These are phyloP conservation scores for Peromyscus aztecus DNA, from an alignment of 2,797 vertebrate genomes.

Conservation along the genomic window DNA sequence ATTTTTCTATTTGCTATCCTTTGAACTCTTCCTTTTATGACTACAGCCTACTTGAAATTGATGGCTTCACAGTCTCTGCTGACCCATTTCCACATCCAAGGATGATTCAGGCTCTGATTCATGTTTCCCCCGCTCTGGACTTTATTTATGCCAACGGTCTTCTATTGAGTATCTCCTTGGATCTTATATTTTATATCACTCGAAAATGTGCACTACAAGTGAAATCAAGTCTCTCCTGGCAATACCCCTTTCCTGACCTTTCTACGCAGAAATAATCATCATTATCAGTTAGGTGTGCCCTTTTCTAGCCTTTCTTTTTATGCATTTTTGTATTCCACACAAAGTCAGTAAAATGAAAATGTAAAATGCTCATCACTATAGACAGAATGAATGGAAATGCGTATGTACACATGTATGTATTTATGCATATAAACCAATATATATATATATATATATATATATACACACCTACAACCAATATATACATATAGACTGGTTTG, in stretches of 20 bases:
- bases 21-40: constrained; percentile 17
- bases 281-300: neutral
- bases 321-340: neutral
- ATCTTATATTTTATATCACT: neutral
- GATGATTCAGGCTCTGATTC: constrained; percentile 9
- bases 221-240: neutral
- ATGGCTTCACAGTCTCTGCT: neutral
- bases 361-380: neutral
- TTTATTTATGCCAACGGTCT: neutral
- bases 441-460: no score
- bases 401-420: neutral
- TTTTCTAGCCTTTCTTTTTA: neutral
- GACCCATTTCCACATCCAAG: constrained; percentile 32
- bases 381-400: neutral
- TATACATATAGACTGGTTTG: neutral
- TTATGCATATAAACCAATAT: neutral
- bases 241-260: neutral
- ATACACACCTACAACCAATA: neutral
- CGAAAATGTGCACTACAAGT: neutral
- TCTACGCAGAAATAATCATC: constrained; percentile 17
- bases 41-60: neutral
- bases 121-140: neutral
- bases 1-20: neutral
- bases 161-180: neutral
- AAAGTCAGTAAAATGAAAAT: neutral